These are phyloP conservation scores for Alviniconcha marisindica DNA, from an alignment of 1,140 invertebrate genomes.

Conservation along the genomic window DNA sequence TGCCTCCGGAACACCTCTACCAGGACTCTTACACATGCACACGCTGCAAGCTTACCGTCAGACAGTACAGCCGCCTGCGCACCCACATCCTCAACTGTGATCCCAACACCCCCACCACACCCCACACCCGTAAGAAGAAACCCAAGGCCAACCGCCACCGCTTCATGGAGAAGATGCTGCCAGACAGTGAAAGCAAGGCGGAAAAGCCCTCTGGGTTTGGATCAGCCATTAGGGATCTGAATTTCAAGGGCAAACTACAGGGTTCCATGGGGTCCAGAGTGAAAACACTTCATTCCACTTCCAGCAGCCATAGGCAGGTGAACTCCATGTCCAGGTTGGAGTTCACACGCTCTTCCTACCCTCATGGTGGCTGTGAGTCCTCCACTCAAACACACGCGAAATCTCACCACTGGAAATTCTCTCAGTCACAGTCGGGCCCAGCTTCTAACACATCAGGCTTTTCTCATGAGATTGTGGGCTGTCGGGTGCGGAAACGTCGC, in stretches of 20 bases:
- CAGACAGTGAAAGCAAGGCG: not conserved
- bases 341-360: not conserved
- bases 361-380: not conserved
- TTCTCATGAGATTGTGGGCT: not conserved
- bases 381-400: not conserved
- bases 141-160: conserved; percentile 40
- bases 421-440: not conserved
- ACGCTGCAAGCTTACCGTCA: conserved; percentile 57
- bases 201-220: not conserved
- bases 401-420: conserved; percentile 21
- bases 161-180: conserved; percentile 37
- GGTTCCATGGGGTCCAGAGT: not conserved
- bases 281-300: not conserved
- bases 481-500: conserved; percentile 41
- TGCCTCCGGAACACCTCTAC: conserved; percentile 45
- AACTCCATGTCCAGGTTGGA: not conserved
- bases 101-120: conserved; percentile 47
- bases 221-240: not conserved
- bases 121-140: conserved; percentile 37
- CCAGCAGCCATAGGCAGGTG: not conserved
- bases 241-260: not conserved
- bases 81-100: conserved; percentile 66
- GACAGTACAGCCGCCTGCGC: conserved; percentile 58
- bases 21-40: conserved; percentile 57
- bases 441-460: not conserved